Evolutionary conservation across 2,888 invertebrate genomes (phyloP), one percentile per base, ranked within the genome.

Genomic region (Nebria brevicollis): DNA sequence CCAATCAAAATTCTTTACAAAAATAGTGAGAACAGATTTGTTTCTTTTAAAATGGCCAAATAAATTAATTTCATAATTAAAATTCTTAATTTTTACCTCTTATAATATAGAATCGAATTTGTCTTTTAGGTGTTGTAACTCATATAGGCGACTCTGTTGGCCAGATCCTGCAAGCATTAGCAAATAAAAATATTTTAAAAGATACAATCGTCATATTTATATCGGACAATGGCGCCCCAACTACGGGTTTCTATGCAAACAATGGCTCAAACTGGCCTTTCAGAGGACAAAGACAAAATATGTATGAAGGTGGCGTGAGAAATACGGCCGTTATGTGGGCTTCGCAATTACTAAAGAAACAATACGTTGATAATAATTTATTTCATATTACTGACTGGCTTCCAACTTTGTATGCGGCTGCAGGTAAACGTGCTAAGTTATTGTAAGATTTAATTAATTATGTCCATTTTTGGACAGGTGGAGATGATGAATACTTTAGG

Each of bases 131-230:
- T 10, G 95, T 97, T 94, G 92, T 97, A 1, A 93, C 95, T 34
- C 94, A 94, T 84, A 89, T 98, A 85, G 98, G 98, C 87, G 93
- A 95, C 82, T 95, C 97, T 65, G 92, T 98, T 0, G 97, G 97
- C 0, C 91, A 93, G 65, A 92, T 98, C 11, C 91, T 96, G 0
- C 87, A 91, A 75, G 93, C 95, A 6, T 89, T 98, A 77, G 90
- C 92, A 76, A 87, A 91, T 0, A 92, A 92, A 82, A 90, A 91
- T 1, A 94, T 97, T 89, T 89, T 97, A 83, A 90, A 95, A 72
- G 94, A 97, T 87, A 95, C 96, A 91, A 96, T 81, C n/a, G n/a
- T n/a, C n/a, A n/a, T n/a, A n/a, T n/a, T n/a, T n/a, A n/a, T n/a
- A n/a, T n/a, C n/a, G n/a, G n/a, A n/a, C n/a, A n/a, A n/a, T n/a